Conservation (phyloP, 2,113 vertebrate species). For the Heterotilapia buettikoferi region DNA sequence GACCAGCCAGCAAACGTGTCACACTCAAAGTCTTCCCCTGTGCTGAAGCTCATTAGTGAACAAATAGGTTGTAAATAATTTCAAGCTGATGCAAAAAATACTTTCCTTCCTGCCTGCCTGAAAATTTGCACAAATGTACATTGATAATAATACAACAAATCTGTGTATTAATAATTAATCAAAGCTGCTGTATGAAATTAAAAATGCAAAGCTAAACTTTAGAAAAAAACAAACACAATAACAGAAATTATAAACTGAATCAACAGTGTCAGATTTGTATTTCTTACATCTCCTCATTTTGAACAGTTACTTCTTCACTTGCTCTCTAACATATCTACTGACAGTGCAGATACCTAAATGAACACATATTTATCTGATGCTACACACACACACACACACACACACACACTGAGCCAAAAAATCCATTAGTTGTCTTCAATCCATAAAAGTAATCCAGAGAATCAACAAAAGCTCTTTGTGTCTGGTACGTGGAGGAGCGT, state of each 20-base stretch:
- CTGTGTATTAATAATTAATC: background rate
- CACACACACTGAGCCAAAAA: background rate
- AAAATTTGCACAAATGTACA: background rate
- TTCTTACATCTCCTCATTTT: background rate
- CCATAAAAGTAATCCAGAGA: background rate
- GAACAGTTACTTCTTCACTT: background rate
- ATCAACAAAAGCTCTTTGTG: constrained; percentile 26
- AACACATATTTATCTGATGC: background rate
- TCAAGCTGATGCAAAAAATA: background rate
- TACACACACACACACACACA: background rate
- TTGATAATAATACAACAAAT: background rate
- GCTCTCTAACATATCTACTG: background rate
- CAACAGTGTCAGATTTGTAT: background rate
- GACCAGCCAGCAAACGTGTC: background rate
- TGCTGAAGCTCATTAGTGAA: accelerated
- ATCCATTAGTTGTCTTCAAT: background rate
- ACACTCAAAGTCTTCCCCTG: background rate
- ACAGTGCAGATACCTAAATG: background rate
- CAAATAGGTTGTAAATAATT: background rate
- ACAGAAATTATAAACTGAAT: background rate
- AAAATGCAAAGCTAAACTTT: background rate
- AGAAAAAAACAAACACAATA: background rate
- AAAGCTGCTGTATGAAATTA: background rate
- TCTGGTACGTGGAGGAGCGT: background rate
- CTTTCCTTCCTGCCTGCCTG: background rate